Conservation (phyloP, 2,113 vertebrate species). For the Ranitomeya imitator region DNA sequence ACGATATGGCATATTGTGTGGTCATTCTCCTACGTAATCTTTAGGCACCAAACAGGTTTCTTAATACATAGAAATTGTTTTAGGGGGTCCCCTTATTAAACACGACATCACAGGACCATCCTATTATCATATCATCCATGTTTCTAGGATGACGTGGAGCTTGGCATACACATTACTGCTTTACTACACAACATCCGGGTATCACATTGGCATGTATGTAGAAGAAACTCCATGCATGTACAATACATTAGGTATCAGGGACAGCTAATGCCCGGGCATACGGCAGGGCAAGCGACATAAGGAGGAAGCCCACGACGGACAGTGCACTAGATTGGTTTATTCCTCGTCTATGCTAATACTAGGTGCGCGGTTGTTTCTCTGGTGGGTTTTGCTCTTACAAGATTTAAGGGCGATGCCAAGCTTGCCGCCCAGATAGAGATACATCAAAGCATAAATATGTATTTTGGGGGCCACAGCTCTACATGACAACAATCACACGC, state of each 20-base stretch:
- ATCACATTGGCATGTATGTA: not conserved
- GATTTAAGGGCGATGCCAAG: not conserved
- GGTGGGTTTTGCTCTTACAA: not conserved
- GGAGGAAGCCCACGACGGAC: not conserved
- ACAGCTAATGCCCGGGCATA: not conserved
- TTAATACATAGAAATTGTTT: no score
- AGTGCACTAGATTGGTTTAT: not conserved
- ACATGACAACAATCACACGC: conserved; percentile 11
- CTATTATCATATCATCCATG: not conserved
- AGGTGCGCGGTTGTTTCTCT: not conserved
- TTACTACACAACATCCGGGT: not conserved
- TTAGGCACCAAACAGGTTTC: no score
- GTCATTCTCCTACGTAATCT: not conserved
- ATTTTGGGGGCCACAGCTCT: not conserved
- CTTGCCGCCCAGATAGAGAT: conserved; percentile 9
- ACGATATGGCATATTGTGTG: not conserved
- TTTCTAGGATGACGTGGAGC: not conserved
- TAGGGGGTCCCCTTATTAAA: no score
- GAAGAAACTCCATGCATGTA: conserved; percentile 2
- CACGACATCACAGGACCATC: not conserved
- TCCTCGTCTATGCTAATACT: not conserved
- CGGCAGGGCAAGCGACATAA: not conserved
- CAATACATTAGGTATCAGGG: not conserved
- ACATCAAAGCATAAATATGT: conserved; percentile 27
- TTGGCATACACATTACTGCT: not conserved